Conservation (phyloP, 2,113 vertebrate species). For the Trematomus loennbergii region DNA sequence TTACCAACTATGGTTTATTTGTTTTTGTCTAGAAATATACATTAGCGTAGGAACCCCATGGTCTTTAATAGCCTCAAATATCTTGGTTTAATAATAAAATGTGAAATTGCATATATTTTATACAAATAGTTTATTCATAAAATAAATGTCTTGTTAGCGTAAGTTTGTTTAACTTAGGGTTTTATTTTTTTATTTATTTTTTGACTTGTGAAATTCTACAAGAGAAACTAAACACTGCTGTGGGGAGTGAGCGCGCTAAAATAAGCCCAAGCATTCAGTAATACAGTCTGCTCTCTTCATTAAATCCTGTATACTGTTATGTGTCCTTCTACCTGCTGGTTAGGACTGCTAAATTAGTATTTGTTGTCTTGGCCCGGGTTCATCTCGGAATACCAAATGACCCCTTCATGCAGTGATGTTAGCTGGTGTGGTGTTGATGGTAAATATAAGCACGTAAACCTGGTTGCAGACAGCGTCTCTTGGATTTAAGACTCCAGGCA, state of each 20-base stretch:
- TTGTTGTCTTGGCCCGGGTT: constrained; percentile 34
- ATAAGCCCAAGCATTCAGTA: constrained; percentile 65
- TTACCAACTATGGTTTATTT: background rate
- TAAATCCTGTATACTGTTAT: constrained; percentile 59
- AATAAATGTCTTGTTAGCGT: background rate
- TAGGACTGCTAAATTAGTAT: constrained; percentile 43
- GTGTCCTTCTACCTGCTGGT: constrained; percentile 54
- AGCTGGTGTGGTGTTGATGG: constrained; percentile 7
- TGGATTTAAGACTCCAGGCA: constrained; percentile 30
- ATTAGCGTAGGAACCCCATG: background rate
- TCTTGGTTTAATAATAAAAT: background rate
- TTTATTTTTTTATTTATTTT: constrained; percentile 27
- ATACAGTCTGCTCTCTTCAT: constrained; percentile 51
- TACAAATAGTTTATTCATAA: background rate
- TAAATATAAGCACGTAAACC: constrained; percentile 23
- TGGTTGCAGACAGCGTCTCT: constrained; percentile 18
- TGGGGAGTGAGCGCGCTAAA: constrained; percentile 64
- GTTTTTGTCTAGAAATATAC: background rate
- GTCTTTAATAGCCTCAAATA: background rate
- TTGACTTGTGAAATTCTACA: constrained; percentile 54
- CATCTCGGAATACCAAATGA: constrained; percentile 24
- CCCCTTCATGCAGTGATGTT: background rate
- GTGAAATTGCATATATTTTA: background rate
- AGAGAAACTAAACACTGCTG: constrained; percentile 59
- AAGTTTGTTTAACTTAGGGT: constrained; percentile 25